Evolutionary conservation across 2,888 invertebrate genomes (phyloP), one percentile per base, ranked within the genome.

Genomic region (Caenorhabditis zanzibari): DNA sequence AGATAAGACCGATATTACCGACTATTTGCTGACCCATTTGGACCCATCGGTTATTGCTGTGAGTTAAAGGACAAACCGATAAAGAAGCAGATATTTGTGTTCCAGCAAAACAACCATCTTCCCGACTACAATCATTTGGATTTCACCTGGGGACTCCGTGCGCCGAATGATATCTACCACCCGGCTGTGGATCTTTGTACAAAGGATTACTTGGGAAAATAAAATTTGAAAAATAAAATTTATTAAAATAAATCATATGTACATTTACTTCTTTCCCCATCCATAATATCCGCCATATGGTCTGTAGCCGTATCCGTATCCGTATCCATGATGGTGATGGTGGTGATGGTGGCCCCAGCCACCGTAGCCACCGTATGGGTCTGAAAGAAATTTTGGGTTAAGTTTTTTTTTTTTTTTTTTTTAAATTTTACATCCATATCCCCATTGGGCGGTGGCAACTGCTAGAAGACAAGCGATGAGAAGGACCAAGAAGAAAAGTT

Each of bases 111-210:
- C 71, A 79, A 79, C 28, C 79, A 79, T 38, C 71, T 79, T 26
- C 79, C 79, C 16, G 71, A 86, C 38, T 89, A 85, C 75, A 88
- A 89, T 58, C 89, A 89, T 66, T 85, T 91, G 28, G 89, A 89
- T 58, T 89, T 88, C 80, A 89, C 86, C 16, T 89, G 89, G 89
- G 89, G 89, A 38, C 81, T 87, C 10, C 83, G 86, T 19, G 89
- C 89, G 16, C 79, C 89, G 4, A 38, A 84, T 5, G 86, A 88
- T n/a, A 89, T 89, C 64, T 89, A 89, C 49, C 63, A 81, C 10
- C 87, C 88, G 10, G 82, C 86, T 19, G 82, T 88, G 28, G 82
- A 86, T 44, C 61, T 87, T 19, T 83, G 79, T 69, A 83, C 79
- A 69, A 74, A 79, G 7, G 83, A 83, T 71, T 83, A 83, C 69